These are phyloP conservation scores for Notothenia rossii DNA, from an alignment of 2,113 vertebrate genomes.

Conservation along the genomic window DNA sequence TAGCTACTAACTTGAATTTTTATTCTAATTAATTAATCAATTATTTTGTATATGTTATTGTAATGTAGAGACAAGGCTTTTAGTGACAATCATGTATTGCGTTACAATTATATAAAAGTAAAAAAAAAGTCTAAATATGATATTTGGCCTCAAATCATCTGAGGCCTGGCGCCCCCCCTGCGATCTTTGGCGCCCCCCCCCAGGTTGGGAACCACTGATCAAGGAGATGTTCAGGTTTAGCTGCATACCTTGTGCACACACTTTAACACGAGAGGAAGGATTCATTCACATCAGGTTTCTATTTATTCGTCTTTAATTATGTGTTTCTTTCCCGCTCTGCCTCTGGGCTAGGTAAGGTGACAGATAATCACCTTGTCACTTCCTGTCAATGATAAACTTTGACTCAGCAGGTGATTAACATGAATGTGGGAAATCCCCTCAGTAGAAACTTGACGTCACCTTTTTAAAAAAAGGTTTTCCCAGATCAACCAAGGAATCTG, in stretches of 20 bases:
- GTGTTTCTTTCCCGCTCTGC: not conserved
- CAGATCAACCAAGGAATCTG: not conserved
- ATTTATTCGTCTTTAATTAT: no score
- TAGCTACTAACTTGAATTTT: no score
- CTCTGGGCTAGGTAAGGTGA: not conserved
- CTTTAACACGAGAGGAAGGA: not conserved
- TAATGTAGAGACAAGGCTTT: no score
- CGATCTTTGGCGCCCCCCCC: no score
- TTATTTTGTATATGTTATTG: no score
- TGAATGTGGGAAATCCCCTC: not conserved
- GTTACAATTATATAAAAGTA: no score
- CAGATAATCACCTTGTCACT: slow-evolving; percentile 68
- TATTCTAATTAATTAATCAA: no score
- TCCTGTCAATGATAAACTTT: slow-evolving; percentile 60
- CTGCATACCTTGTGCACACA: not conserved
- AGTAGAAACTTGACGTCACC: not conserved
- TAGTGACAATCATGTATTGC: no score
- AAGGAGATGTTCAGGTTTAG: not conserved
- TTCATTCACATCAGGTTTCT: not conserved
- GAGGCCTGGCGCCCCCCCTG: no score
- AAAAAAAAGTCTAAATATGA: no score
- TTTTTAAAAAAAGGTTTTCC: no score
- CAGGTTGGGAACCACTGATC: not conserved
- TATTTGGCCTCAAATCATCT: no score
- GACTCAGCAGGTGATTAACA: slow-evolving; percentile 38